A percentile compares a stretch with the other conserved stretches of the same genome.
Conservation (phyloP, 1,140 invertebrate genomes). For the Phortica variegata region DNA sequence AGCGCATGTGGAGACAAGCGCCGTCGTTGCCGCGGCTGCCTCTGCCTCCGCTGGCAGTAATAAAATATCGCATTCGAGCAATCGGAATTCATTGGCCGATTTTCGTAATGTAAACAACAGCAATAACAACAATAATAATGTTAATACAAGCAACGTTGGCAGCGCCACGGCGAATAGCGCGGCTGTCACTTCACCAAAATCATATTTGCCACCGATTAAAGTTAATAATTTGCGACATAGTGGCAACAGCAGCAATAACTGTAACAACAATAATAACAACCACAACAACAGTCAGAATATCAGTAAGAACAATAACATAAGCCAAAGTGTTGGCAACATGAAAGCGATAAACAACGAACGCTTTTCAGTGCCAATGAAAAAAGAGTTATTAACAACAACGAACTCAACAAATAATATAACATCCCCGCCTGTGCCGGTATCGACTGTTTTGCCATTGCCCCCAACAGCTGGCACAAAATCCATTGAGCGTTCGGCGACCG, state of each 20-base stretch:
- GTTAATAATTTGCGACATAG: conserved; percentile 22
- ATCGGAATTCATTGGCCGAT: conserved; percentile 47
- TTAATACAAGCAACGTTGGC: conserved; percentile 9
- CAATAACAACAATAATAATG: conserved; percentile 20
- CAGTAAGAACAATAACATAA: conserved; percentile 1
- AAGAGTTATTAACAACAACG: neutral
- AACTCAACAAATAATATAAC: neutral
- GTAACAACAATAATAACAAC: neutral
- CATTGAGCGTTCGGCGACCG: conserved; percentile 47
- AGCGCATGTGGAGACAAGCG: no score
- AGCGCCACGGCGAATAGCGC: conserved; percentile 2
- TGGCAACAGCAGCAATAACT: conserved; percentile 25
- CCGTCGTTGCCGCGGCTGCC: no score
- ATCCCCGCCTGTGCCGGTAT: neutral
- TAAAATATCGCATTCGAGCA: no score
- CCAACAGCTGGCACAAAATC: conserved; percentile 32
- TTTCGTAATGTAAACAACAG: conserved; percentile 47
- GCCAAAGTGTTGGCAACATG: neutral
- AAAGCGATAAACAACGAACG: neutral
- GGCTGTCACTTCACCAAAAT: conserved; percentile 15
- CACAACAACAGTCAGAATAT: conserved; percentile 2
- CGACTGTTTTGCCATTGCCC: conserved; percentile 20
- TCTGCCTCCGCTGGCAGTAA: conserved; percentile 4
- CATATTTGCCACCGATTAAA: conserved; percentile 44
- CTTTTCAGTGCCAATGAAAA: neutral